Evolutionary conservation across 2,888 invertebrate species (phyloP).

Genomic region (Epirrita christyi): DNA sequence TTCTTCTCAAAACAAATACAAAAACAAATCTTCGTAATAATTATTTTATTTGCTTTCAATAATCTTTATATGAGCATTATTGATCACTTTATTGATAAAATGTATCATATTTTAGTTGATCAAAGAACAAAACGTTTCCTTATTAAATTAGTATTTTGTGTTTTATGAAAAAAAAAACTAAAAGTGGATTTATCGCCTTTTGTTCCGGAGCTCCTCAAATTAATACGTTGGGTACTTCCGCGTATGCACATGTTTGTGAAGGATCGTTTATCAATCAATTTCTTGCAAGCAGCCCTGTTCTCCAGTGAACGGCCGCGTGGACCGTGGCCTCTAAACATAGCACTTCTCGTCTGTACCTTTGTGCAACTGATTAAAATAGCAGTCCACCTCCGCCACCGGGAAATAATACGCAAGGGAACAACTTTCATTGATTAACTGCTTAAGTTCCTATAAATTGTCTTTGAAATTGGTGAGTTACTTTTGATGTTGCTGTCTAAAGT

Average conservation of each 20-base stretch:
- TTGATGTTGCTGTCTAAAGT: background rate
- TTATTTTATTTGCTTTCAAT: no score
- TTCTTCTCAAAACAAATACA: no score
- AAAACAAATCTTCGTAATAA: no score
- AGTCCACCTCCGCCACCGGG: slow-evolving; percentile 47
- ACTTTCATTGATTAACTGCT: slow-evolving; percentile 27
- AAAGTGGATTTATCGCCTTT: no score
- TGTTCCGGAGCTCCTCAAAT: no score
- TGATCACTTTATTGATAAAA: no score
- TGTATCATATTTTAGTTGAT: no score
- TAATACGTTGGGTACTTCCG: no score
- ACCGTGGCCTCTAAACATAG: slow-evolving; percentile 70
- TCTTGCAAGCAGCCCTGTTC: background rate
- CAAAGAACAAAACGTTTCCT: no score
- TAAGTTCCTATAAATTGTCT: slow-evolving; percentile 16
- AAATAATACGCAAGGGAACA: slow-evolving; percentile 38
- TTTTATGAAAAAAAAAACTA: no score
- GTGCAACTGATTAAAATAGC: slow-evolving; percentile 43
- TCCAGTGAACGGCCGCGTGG: slow-evolving; percentile 20
- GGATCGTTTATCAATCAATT: slow-evolving; percentile 1
- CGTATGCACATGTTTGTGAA: background rate
- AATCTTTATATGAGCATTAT: no score
- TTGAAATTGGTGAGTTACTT: slow-evolving; percentile 11
- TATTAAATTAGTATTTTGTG: no score
- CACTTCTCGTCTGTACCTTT: slow-evolving; percentile 68